These are phyloP conservation scores for Sakesphorus luctuosus DNA, from an alignment of 2,113 vertebrate species.

Conservation along the genomic window DNA sequence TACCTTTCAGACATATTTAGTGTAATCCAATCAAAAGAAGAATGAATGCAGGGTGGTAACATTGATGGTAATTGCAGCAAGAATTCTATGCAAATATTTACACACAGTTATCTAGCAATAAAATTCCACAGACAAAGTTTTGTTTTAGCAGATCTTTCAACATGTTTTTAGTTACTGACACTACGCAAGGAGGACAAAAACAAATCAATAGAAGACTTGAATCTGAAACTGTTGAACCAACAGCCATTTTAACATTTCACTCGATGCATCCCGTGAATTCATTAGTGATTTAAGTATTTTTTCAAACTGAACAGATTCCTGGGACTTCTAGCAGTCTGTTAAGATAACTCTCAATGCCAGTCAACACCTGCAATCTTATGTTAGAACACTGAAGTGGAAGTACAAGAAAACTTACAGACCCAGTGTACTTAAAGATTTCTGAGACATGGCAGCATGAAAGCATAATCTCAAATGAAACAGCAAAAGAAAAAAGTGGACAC, in stretches of 20 bases:
- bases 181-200: neutral
- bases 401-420: neutral
- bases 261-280: neutral
- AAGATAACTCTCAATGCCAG: neutral
- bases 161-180: neutral
- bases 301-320: neutral
- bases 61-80: neutral
- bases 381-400: neutral
- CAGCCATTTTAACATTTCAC: neutral
- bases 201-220: neutral
- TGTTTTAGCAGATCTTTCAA: neutral
- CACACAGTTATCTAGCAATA: neutral
- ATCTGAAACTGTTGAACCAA: neutral
- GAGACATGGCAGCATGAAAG: neutral
- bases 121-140: neutral
- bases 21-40: neutral
- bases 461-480: neutral
- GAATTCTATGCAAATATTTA: neutral
- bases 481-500: neutral
- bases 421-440: neutral
- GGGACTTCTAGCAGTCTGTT: neutral
- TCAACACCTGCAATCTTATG: neutral
- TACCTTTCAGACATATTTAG: neutral
- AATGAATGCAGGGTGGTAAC: neutral
- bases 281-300: neutral